Evolutionary conservation across 2,888 invertebrate genomes (phyloP).

Genomic region (Lutraria lutraria): DNA sequence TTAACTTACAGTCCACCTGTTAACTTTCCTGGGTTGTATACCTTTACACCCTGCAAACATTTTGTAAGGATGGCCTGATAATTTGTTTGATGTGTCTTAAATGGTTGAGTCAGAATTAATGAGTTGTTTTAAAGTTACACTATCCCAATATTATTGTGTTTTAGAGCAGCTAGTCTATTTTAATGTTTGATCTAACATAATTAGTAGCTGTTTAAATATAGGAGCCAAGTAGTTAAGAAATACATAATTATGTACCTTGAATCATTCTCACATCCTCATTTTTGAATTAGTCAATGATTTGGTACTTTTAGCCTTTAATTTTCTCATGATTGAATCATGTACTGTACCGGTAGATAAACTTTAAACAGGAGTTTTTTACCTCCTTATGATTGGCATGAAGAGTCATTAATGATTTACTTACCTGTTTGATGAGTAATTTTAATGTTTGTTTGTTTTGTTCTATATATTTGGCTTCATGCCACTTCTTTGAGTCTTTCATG

Average conservation of each 20-base stretch:
- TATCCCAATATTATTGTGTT: neutral
- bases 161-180: neutral
- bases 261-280: neutral
- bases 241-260: no score
- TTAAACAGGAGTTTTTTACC: neutral
- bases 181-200: neutral
- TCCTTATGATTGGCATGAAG: neutral
- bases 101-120: no score
- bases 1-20: no score
- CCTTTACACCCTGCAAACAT: no score
- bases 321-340: neutral
- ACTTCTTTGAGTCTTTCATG: conserved; percentile 18
- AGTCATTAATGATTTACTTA: neutral
- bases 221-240: neutral
- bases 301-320: neutral
- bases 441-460: neutral
- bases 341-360: no score
- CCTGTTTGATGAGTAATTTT: neutral
- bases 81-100: no score
- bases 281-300: neutral
- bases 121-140: neutral
- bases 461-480: conserved; percentile 17
- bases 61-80: no score
- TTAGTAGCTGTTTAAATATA: neutral
- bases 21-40: no score